A percentile compares a stretch with the other conserved stretches of the same genome.
phyloP scores from a whole-genome alignment of 2,888 invertebrate genomes.

The Euplexia lucipara region DNA sequence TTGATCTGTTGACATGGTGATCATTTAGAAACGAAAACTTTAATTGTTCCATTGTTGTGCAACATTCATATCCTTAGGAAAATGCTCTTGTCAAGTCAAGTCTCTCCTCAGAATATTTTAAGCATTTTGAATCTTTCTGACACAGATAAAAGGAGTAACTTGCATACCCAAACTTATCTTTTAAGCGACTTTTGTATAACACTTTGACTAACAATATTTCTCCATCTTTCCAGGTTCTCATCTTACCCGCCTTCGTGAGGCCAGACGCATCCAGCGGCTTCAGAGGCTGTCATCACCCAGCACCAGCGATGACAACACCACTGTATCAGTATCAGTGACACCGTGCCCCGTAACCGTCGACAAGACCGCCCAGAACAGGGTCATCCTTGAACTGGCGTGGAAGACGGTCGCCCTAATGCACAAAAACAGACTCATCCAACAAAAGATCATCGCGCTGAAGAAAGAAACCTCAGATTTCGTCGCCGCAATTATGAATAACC shows the following conservation, averaged over 20 bases:
- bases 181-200: background rate
- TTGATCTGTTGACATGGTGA: slow-evolving; percentile 21
- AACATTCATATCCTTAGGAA: background rate
- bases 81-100: background rate
- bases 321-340: slow-evolving; percentile 38
- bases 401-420: slow-evolving; percentile 92
- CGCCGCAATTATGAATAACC: slow-evolving; percentile 90
- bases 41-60: slow-evolving; percentile 50
- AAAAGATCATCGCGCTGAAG: slow-evolving; percentile 91
- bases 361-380: slow-evolving; percentile 82
- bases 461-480: slow-evolving; percentile 92
- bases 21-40: slow-evolving; percentile 23
- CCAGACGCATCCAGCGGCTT: slow-evolving; percentile 80
- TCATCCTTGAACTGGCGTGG: slow-evolving; percentile 92
- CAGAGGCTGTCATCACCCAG: slow-evolving; percentile 73
- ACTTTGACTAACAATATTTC: slow-evolving; percentile 37
- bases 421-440: slow-evolving; percentile 91
- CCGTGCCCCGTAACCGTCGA: slow-evolving; percentile 70
- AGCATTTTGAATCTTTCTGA: background rate
- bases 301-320: slow-evolving; percentile 64
- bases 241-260: slow-evolving; percentile 80
- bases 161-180: background rate
- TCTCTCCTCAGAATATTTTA: background rate
- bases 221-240: slow-evolving; percentile 80
- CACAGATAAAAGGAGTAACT: background rate